Evolutionary conservation across 2,888 invertebrate species (phyloP), one percentile per base, ranked within the genome.

Genomic region (Agrochola litura): DNA sequence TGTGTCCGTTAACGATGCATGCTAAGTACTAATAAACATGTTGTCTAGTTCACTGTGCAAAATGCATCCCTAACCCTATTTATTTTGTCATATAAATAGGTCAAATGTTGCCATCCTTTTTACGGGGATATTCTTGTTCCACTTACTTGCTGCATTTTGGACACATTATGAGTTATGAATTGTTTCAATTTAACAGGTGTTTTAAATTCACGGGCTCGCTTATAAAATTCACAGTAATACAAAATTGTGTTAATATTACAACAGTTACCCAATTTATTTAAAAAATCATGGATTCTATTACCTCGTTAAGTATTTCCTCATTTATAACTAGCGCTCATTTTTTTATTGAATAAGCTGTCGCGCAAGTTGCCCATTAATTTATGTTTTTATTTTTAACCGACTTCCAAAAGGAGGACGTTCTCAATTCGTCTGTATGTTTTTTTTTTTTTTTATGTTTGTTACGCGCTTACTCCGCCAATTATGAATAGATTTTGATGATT

Each of bases 71-170:
- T 60, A 37, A 30, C 43, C 52, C 8, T 19, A 12, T 78, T 37
- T 41, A 22, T 8, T 16, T 64, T 52, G 10, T 46, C 12, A 77
- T 52, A 41, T 71, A 64, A 54, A 37, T n/a, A 58, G n/a, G 37
- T 54, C 37, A 37, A 41, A 65, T 43, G 54, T 46, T 73, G 46
- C 65, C 74, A 73, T 73, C 0, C 30, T 43, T 52, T 72, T 46
- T 37, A 58, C 22, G 37, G 65, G 37, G n/a, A 54, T 81, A 66
- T 81, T 46, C 54, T 66, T 37, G 46, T 8, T 66, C 74, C 14
- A 30, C 46, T 22, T 16, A 58, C 41, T 52, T 14, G 54, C 9
- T 52, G 63, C 6, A 30, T 37, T 66, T 43, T 49, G 14, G 30
- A 25, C 16, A 30, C 5, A 60, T 37, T 64, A 37, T 25, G 0